Evolutionary conservation across 2,888 invertebrate species (phyloP), one percentile per base, ranked within the genome.

Genomic region (Lycocerus yunnanus): DNA sequence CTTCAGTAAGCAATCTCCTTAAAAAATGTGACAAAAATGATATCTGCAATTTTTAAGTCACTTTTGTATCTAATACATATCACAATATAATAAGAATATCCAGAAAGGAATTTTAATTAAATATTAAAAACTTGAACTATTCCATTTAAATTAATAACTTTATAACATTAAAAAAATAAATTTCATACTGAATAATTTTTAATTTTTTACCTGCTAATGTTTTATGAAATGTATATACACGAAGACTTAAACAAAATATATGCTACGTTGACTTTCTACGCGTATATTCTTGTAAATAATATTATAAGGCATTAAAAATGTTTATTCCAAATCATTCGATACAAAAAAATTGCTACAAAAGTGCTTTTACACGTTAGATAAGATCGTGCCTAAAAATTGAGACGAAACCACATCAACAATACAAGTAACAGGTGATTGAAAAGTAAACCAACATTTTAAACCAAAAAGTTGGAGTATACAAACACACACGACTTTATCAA

Each of bases 401-500:
- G 20, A 58, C 24, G 59, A 15, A 63, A 63, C 18, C 71, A 11
- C 20, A 43, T 15, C 15, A 59, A 60, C 15, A 14, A 43, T 21
- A 60, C 15, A 60, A 14, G 63, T 24, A 75, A 75, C 74, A 75
- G 74, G 74, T 71, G 74, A 20, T 20, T 68, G 63, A 16, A 24
- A 61, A 68, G 58, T 60, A 73, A 70, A 73, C 18, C 58, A 58
- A 67, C 15, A 68, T 70, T 74, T n/a, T n/a, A 61, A 73, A 58
- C 61, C 67, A 60, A 60, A 70, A 67, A 73, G 20, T 66, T 65
- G 14, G 13, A 60, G 13, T 15, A 66, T 43, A 69, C 66, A 71
- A 71, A 75, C 72, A 60, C n/a, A 68, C 15, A 71, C 69, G 68
- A 69, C 66, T 67, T 75, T 72, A 75, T 75, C 75, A 70, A 67